Base-by-base conservation (phyloP, 2,797 vertebrate genomes). In the Cheirogaleus major region DNA sequence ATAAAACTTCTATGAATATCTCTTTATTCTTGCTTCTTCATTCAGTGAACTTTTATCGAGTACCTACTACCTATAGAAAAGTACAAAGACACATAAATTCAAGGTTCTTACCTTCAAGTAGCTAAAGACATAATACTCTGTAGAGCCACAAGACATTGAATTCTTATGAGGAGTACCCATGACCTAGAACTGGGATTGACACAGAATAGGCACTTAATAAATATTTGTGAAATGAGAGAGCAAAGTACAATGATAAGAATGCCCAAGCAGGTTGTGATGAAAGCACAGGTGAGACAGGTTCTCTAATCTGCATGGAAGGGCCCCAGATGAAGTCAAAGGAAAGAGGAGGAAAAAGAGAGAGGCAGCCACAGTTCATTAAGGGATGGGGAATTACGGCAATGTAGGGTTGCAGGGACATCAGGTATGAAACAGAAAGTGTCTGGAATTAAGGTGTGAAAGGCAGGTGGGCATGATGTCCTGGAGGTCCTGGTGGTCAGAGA, bases 301-400 rank as follows among this genome's bases (percentile, higher is more conserved):
- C 7, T 6, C 7, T 41, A 5, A 25, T 27, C 17, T 5, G 1
- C 43, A 8, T 25, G 15, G 43, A 93, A 65, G 38, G 7, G 4
- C 6, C 10, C 17, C 3, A 27, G 30, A 63, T 63, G 2, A 67
- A 87, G 17, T n/a, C 45, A 30, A 12, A 63, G 50, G 32, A 32
- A 69, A 52, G 5, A 13, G 6, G 7, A 59, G 45, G n/a, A 30
- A 43, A 32, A 59, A 25, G 11, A 93, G 25, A 9, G 55, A 59
- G 25, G 11, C 8, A 45, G 8, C 3, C 1, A 2, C 5, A 0
- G 3, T 2, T 32, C 25, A n/a, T 61, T 25, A 70, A 25, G 30
- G 11, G 59, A 57, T 4, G 6, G 27, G 6, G 23, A 43, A 32
- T 41, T 41, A 25, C 1, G 75, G 32, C 10, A 41, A 4, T 55